Conservation (phyloP, 2,888 invertebrate genomes). For the Schizotus pectinicornis region DNA sequence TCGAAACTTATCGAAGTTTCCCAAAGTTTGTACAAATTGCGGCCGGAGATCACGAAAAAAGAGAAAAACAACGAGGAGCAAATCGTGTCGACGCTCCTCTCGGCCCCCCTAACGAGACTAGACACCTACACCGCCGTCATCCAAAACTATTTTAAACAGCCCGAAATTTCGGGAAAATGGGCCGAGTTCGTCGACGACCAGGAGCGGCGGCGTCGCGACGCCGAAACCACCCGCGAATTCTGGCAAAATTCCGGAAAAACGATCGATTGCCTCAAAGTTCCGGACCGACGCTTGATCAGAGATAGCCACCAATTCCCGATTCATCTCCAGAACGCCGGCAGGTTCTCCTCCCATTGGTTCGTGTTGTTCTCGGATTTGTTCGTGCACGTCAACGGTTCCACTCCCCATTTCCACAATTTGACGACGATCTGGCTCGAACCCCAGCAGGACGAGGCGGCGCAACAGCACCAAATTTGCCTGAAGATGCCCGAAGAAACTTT, state of each 20-base stretch:
- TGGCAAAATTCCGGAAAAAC: conserved; percentile 75
- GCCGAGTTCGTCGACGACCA: conserved; percentile 69
- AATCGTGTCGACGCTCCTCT: conserved; percentile 65
- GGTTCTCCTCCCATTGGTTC: conserved; percentile 81
- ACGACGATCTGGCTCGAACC: conserved; percentile 82
- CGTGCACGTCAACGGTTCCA: conserved; percentile 74
- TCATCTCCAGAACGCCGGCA: conserved; percentile 70
- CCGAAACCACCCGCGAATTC: conserved; percentile 73
- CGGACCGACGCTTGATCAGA: conserved; percentile 75
- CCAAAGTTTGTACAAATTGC: conserved; percentile 53
- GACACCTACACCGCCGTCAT: conserved; percentile 69
- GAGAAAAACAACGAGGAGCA: conserved; percentile 63
- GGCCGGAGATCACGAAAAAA: conserved; percentile 45
- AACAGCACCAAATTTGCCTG: conserved; percentile 71
- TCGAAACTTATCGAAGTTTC: conserved; percentile 69
- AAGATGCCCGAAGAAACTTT: conserved; percentile 81
- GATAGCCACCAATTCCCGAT: conserved; percentile 78
- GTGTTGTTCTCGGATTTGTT: conserved; percentile 83
- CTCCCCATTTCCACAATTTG: conserved; percentile 70
- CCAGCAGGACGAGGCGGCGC: conserved; percentile 66
- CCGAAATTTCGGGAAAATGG: conserved; percentile 67
- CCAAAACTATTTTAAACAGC: conserved; percentile 59
- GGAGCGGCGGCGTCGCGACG: conserved; percentile 67
- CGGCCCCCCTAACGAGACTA: conserved; percentile 67
- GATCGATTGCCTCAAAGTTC: conserved; percentile 66